Evolutionary conservation across 2,113 vertebrate genomes (phyloP).

Genomic region (Paraplagusia blochii): DNA sequence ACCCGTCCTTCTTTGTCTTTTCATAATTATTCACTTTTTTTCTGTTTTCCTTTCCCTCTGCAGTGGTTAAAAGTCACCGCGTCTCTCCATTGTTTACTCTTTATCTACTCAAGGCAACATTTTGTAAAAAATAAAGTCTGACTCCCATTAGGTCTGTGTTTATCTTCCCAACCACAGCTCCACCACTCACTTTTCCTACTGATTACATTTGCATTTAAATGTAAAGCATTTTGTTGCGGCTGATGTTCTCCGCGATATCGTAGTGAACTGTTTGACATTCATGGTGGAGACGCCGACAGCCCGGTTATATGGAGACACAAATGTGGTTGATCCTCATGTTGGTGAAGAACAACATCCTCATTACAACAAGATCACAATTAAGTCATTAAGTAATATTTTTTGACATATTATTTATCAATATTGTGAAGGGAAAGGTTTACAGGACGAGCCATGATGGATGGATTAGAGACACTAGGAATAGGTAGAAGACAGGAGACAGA

Average conservation of each 20-base stretch:
- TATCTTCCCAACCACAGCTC: conserved; percentile 9
- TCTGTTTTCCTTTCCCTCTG: neutral
- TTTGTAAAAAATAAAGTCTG: neutral
- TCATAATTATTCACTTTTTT: neutral
- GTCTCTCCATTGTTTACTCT: neutral
- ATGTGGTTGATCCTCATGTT: too few species aligned
- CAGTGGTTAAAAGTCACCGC: neutral
- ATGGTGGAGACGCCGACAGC: neutral
- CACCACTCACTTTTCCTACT: conserved; percentile 7
- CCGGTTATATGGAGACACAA: too few species aligned
- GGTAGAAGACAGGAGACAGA: too few species aligned
- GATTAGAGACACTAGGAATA: too few species aligned
- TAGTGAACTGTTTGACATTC: conserved; percentile 2
- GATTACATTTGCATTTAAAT: conserved; percentile 27
- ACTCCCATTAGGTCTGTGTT: conserved; percentile 6
- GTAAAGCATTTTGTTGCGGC: neutral
- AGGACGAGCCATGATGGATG: too few species aligned
- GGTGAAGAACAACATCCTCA: too few species aligned
- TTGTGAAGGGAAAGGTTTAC: too few species aligned
- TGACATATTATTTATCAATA: too few species aligned
- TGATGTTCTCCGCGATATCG: conserved; percentile 3
- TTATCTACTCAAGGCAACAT: conserved; percentile 6
- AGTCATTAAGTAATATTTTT: too few species aligned
- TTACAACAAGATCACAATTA: too few species aligned
- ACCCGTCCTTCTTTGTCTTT: neutral